Conservation (phyloP, 2,888 invertebrate species). For the Cryptus viduatorius region DNA sequence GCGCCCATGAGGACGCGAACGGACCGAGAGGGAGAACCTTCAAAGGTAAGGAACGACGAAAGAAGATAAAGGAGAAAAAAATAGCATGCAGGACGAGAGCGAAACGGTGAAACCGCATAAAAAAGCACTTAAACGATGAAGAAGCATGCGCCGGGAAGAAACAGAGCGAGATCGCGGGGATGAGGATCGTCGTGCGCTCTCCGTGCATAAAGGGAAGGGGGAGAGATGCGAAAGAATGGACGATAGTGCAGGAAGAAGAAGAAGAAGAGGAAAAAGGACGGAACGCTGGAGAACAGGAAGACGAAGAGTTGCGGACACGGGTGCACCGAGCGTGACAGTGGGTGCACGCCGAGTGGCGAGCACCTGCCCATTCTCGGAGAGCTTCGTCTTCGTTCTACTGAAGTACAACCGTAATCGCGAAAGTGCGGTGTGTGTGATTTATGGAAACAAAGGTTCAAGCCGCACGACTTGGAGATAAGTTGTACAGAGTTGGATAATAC, state of each 20-base stretch:
- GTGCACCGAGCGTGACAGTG: slow-evolving; percentile 84
- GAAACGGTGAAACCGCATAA: slow-evolving; percentile 82
- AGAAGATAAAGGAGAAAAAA: slow-evolving; percentile 56
- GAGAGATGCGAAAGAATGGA: slow-evolving; percentile 37
- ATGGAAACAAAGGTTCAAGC: slow-evolving; percentile 59
- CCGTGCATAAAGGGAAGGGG: slow-evolving; percentile 51
- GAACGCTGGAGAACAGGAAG: slow-evolving; percentile 73
- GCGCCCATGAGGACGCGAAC: slow-evolving; percentile 66
- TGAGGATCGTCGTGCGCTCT: slow-evolving; percentile 26
- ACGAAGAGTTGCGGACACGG: slow-evolving; percentile 79
- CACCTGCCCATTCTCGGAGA: slow-evolving; percentile 83
- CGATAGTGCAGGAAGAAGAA: slow-evolving; percentile 52
- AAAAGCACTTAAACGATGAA: slow-evolving; percentile 81
- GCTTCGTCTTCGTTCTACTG: slow-evolving; percentile 58
- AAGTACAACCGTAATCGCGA: slow-evolving; percentile 44
- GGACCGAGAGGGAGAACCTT: slow-evolving; percentile 37
- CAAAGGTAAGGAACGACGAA: slow-evolving; percentile 43
- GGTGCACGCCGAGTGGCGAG: slow-evolving; percentile 77
- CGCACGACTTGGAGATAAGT: slow-evolving; percentile 29
- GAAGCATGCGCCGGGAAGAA: slow-evolving; percentile 58
- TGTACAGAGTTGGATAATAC: slow-evolving; percentile 30
- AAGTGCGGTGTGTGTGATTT: slow-evolving; percentile 55
- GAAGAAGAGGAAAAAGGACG: slow-evolving; percentile 66
- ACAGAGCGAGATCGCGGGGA: slow-evolving; percentile 48
- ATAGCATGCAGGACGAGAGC: slow-evolving; percentile 70